Evolutionary conservation across 2,888 invertebrate genomes (phyloP).

Genomic region (Drosophila setosimentum): DNA sequence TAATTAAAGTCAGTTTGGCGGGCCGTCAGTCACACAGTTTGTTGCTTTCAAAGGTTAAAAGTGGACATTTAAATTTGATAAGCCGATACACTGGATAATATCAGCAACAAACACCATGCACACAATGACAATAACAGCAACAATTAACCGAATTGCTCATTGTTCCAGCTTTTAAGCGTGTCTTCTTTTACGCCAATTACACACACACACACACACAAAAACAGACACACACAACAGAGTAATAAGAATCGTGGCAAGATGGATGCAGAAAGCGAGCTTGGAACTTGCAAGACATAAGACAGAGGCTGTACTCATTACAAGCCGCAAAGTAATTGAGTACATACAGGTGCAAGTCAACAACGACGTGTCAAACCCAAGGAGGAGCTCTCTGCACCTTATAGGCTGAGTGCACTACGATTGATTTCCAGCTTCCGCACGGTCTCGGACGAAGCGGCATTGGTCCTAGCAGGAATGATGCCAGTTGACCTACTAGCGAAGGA

Average conservation of each 20-base stretch:
- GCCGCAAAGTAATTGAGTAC: background rate
- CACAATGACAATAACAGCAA: slow-evolving; percentile 46
- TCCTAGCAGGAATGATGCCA: too few relatives aligned
- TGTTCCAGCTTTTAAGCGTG: slow-evolving; percentile 68
- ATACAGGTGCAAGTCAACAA: background rate
- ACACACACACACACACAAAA: slow-evolving; percentile 4
- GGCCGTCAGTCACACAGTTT: slow-evolving; percentile 47
- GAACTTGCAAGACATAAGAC: background rate
- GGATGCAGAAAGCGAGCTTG: background rate
- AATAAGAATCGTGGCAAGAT: too few relatives aligned
- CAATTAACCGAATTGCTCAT: slow-evolving; percentile 61
- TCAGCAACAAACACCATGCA: slow-evolving; percentile 50
- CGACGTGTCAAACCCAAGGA: background rate
- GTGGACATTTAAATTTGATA: slow-evolving; percentile 71
- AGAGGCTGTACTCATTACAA: background rate
- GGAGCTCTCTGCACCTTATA: too few relatives aligned
- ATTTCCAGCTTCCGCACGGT: too few relatives aligned
- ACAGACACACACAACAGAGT: background rate
- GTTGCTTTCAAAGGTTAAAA: slow-evolving; percentile 73
- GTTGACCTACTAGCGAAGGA: too few relatives aligned
- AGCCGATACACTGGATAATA: slow-evolving; percentile 57
- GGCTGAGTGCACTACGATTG: too few relatives aligned
- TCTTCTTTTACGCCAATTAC: slow-evolving; percentile 40
- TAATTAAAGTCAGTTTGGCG: slow-evolving; percentile 45
- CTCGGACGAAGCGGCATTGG: too few relatives aligned